Percentiles rank a stretch among this genome's conserved stretches.
phyloP scores from a whole-genome alignment of 2,113 vertebrate species.

The Ondatra zibethicus region DNA sequence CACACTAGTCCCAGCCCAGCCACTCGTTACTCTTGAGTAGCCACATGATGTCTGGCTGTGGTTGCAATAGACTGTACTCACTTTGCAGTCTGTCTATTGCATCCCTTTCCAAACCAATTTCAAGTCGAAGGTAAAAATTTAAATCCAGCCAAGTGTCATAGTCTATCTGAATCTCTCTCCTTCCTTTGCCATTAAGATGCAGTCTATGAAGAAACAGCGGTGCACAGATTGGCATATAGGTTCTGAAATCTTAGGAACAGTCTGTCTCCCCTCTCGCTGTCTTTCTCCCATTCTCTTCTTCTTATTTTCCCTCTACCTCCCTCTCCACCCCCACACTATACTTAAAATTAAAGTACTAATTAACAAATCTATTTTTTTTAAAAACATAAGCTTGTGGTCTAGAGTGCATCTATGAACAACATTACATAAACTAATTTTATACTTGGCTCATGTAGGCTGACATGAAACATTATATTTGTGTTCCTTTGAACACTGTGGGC shows the following conservation, averaged over 20 bases:
- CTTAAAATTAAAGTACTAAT: slow-evolving; percentile 13
- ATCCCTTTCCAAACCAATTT: neutral
- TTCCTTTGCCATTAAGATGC: neutral
- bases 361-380: neutral
- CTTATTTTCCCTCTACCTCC: too few relatives aligned
- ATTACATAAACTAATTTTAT: neutral
- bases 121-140: neutral
- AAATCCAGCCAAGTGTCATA: neutral
- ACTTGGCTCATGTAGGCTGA: neutral
- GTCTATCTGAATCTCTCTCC: neutral
- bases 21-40: neutral
- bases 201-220: neutral
- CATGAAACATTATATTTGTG: neutral
- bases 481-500: neutral
- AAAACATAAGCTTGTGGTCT: neutral
- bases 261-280: neutral
- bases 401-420: neutral
- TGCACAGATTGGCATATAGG: neutral
- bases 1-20: neutral
- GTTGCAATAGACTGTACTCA: neutral
- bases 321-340: too few relatives aligned
- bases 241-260: neutral
- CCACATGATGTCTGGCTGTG: neutral
- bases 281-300: neutral
- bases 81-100: neutral